Conservation (phyloP, 1,140 invertebrate genomes). For the Caenorhabditis briggsae region DNA sequence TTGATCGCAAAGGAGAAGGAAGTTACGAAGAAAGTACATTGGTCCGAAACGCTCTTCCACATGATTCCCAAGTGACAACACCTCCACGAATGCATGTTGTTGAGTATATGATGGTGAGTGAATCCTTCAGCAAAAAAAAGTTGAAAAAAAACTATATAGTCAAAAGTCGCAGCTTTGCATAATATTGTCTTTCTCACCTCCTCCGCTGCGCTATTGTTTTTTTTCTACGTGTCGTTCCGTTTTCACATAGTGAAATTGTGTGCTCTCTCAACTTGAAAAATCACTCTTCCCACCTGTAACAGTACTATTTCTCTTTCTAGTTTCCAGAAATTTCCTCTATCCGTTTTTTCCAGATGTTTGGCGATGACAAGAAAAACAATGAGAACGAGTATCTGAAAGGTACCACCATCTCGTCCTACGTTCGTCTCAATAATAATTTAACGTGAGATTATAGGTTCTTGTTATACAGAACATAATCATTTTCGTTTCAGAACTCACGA, state of each 20-base stretch:
- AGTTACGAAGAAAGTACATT: conserved; percentile 67
- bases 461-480: too few species aligned
- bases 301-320: conserved; percentile 19
- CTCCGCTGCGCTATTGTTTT: conserved; percentile 11
- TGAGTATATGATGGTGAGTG: conserved; percentile 66
- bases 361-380: conserved; percentile 61
- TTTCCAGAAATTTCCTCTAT: background rate
- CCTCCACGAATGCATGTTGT: conserved; percentile 67
- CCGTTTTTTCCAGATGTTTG: conserved; percentile 35
- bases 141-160: background rate
- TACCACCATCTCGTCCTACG: conserved; percentile 66
- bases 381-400: conserved; percentile 60
- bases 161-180: conserved; percentile 21
- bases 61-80: conserved; percentile 58
- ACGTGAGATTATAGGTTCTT: too few species aligned
- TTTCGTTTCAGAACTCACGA: conserved; percentile 68
- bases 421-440: conserved; percentile 67
- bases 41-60: conserved; percentile 45
- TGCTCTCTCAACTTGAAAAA: conserved; percentile 15
- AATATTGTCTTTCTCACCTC: background rate
- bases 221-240: background rate
- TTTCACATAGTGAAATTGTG: background rate
- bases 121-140: background rate
- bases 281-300: background rate
- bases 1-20: conserved; percentile 66